Evolutionary conservation across 2,797 vertebrate genomes (phyloP), one percentile per base, ranked within the genome.

Genomic region (Pampus argenteus): DNA sequence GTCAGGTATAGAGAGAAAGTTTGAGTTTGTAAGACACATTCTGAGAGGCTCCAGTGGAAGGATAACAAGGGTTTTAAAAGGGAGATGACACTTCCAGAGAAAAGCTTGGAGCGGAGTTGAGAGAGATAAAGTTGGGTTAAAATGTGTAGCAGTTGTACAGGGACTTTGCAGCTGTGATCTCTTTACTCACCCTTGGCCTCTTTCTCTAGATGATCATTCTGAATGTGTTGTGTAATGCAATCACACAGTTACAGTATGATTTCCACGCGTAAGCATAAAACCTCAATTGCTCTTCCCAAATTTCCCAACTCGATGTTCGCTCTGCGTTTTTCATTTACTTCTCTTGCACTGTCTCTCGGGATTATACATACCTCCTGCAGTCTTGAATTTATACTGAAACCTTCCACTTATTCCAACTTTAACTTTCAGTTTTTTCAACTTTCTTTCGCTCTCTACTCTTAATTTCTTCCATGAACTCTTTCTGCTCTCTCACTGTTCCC

Each of bases 141-240:
- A 40, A 58, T 13, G 50, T 36, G 40, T 51, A 59, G 83, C 79
- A 79, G 72, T 78, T 78, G 74, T 59, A 51, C 2, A 9, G 76
- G 86, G 72, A 54, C 74, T 17, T 18, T 59, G 75, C 87, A 90
- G 88, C 85, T 91, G 86, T 83, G 75, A 81, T 79, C 88, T 59
- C 66, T 51, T 51, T 66, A 20, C 50, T 69, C 29, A 51, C 49
- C 56, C 73, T 17, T 40, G 40, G 58, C 40, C 34, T 25, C 31
- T 60, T 68, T 82, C 69, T 79, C 74, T 62, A 52, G 54, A 56
- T 22, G 42, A 59, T 68, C 51, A 47, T 49, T 68, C 44, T 74
- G 47, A 74, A n/a, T 26, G 38, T 65, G 50, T 90, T 87, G 82
- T 68, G 85, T 78, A 85, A 86, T 51, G 45, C 54, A 68, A 56